These are phyloP conservation scores for Listronotus bonariensis DNA, from an alignment of 1,140 invertebrate genomes.

Conservation along the genomic window DNA sequence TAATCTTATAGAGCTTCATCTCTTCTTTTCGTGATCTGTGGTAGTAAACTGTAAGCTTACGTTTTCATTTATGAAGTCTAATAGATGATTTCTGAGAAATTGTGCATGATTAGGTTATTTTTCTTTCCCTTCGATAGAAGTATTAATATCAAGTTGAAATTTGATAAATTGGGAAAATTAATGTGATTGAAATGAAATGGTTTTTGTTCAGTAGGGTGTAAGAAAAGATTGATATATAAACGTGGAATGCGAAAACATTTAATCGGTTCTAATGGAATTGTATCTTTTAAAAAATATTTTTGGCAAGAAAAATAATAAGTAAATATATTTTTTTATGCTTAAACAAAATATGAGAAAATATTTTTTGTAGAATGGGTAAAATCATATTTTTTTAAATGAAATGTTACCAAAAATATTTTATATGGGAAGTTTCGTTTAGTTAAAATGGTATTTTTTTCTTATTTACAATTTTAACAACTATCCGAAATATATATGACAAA, in stretches of 20 bases:
- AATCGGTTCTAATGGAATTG: no score
- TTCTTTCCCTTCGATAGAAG: neutral
- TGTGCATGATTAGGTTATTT: slow-evolving; percentile 30
- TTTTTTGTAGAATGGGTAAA: no score
- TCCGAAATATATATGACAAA: no score
- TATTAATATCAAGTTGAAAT: slow-evolving; percentile 19
- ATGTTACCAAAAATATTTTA: no score
- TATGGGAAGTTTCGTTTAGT: no score
- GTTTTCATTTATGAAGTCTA: slow-evolving; percentile 16
- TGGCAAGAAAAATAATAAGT: no score
- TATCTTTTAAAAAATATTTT: no score
- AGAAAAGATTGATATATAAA: neutral
- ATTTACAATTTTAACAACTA: no score
- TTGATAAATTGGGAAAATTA: slow-evolving; percentile 5
- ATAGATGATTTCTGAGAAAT: slow-evolving; percentile 18
- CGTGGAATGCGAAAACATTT: neutral
- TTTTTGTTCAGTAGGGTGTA: neutral
- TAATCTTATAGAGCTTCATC: slow-evolving; percentile 20
- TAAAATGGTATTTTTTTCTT: no score
- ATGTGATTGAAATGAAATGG: neutral
- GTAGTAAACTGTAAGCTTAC: slow-evolving; percentile 13
- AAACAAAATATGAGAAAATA: no score
- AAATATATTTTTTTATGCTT: no score
- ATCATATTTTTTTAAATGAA: no score
- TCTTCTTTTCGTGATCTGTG: slow-evolving; percentile 17